phyloP scores from a whole-genome alignment of 2,888 invertebrate species.

The Tromatobia lineatoria region DNA sequence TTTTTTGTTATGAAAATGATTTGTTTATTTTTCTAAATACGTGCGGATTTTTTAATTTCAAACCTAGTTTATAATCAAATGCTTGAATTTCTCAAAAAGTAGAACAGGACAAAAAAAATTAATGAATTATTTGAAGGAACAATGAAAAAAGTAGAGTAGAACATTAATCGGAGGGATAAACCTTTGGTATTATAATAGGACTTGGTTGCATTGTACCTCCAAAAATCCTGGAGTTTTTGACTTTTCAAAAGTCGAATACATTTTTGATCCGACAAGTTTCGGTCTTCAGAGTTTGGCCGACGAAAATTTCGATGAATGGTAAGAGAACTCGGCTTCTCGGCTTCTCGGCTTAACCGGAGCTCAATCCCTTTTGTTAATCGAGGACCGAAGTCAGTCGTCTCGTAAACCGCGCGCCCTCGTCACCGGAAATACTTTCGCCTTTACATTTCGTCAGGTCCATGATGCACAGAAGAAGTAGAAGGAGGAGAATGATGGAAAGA shows the following conservation, averaged over 20 bases:
- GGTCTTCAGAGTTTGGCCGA: constrained; percentile 22
- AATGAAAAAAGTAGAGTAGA: not conserved
- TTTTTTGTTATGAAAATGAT: no score
- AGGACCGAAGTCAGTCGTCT: constrained; percentile 48
- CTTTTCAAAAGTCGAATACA: constrained; percentile 59
- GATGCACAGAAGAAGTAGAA: constrained; percentile 58
- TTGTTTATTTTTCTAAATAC: no score
- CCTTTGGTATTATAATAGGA: not conserved
- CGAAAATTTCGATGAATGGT: constrained; percentile 51
- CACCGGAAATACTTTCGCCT: constrained; percentile 73
- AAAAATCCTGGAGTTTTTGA: constrained; percentile 56
- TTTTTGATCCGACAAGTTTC: constrained; percentile 49
- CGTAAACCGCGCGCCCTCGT: constrained; percentile 54
- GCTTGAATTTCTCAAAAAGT: no score
- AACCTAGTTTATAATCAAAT: not conserved
- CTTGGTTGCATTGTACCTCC: not conserved
- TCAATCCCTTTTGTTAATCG: constrained; percentile 70
- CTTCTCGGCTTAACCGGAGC: constrained; percentile 66
- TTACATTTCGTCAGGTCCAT: constrained; percentile 67
- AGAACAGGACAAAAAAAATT: not conserved
- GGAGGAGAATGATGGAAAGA: constrained; percentile 44
- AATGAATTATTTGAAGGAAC: not conserved
- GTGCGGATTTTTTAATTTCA: no score
- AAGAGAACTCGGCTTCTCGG: constrained; percentile 14
- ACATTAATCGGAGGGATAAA: not conserved